Evolutionary conservation across 30 jellyfish, hydroid and myxozoan species (phyloP).

Genomic region (Cassiopea xamachana): DNA sequence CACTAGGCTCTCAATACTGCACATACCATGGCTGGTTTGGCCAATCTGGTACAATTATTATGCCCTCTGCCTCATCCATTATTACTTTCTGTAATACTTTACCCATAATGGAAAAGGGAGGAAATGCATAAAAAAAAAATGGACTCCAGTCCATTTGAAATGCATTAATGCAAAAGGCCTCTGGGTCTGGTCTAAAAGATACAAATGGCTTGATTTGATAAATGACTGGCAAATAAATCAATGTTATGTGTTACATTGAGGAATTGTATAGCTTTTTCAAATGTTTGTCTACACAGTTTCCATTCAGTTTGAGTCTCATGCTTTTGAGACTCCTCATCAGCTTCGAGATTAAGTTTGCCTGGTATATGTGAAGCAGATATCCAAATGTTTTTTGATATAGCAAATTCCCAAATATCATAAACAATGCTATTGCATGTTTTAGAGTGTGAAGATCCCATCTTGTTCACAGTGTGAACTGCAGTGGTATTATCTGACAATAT

Average conservation of each 20-base stretch:
- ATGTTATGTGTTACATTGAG: not conserved
- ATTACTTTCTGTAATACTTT: not conserved
- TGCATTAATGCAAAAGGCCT: not conserved
- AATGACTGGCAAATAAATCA: constrained; percentile 54
- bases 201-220: not conserved
- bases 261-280: not conserved
- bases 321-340: constrained; percentile 17
- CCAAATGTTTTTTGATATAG: constrained; percentile 30
- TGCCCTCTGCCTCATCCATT: constrained; percentile 18
- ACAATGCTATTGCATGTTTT: not conserved
- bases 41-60: constrained; percentile 13
- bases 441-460: constrained; percentile 43
- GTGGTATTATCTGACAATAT: constrained; percentile 50
- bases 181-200: not conserved
- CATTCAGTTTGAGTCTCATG: constrained; percentile 26
- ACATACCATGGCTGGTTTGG: constrained; percentile 15
- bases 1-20: no score
- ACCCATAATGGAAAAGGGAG: not conserved
- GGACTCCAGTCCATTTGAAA: not conserved
- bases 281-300: constrained; percentile 3
- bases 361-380: constrained; percentile 52
- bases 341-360: constrained; percentile 43
- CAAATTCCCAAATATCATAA: constrained; percentile 20
- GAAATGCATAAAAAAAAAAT: not conserved
- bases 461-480: constrained; percentile 13